Evolutionary conservation across 35 echinoderm and acorn worm species (phyloP), one percentile per base, ranked within the genome.

Genomic region (Acanthaster planci): DNA sequence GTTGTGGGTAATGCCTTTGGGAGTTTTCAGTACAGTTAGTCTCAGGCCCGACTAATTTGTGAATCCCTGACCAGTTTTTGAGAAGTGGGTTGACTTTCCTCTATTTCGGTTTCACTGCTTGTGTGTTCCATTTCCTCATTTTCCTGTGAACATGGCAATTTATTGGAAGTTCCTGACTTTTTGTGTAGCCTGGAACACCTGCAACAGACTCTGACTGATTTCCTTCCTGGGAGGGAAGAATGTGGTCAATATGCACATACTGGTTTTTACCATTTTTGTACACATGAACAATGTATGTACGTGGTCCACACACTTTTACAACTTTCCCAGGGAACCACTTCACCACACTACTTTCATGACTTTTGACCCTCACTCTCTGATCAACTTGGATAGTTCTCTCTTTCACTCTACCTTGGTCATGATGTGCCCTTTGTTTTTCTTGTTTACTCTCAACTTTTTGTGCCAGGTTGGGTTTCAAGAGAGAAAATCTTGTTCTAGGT

Each of bases 271-370:
- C 22, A 60, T 67, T 77, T 22, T n/a, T 40, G 17, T 84, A 55
- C 37, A 90, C 76, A 15, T 90, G 81, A 5, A 90, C 81, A 16
- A 84, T 32, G 39, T 84, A 90, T 0, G 80, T 76, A 84, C 67
- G 80, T 21, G 87, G 50, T 15, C 87, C 87, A 77, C 87, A 84
- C 67, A 84, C 76, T 64, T 84, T 90, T 9, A 78, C 81, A 84
- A 90, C 57, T 34, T 54, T 90, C 12, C 79, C 87, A 6, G 26
- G 31, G 18, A 90, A 52, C 87, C 80, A 84, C 77, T 84, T 90
- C 51, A 83, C 80, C 35, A 79, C 53, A 21, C 77, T 34, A 55
- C 77, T 84, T 9, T 16, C 17, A 67, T 60, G 27, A 27, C 78
- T 90, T 64, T 78, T 90, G 10, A 90, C 86, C 80, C 80, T 84